These are phyloP conservation scores for Manacus vitellinus DNA, from an alignment of 2,113 vertebrate species.

Conservation along the genomic window DNA sequence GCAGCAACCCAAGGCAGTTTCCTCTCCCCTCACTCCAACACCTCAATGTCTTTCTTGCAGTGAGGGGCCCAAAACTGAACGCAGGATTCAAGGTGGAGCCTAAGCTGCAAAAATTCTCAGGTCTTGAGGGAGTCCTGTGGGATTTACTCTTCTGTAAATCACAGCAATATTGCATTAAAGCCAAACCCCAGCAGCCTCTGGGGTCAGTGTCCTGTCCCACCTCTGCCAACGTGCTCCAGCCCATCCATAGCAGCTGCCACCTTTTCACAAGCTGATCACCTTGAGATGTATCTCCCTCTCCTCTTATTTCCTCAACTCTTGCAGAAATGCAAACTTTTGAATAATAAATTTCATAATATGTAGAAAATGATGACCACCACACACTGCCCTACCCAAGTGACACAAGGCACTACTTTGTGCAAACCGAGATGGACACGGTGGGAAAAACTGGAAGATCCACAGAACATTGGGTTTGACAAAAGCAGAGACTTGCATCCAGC, in stretches of 20 bases:
- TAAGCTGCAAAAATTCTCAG: not conserved
- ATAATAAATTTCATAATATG: rapidly evolving
- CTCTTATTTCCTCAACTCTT: not conserved
- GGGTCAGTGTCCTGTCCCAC: not conserved
- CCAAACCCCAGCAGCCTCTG: not conserved
- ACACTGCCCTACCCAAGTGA: not conserved
- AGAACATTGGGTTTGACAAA: not conserved
- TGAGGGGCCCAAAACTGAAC: not conserved
- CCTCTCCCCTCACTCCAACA: not conserved
- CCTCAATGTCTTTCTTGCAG: rapidly evolving
- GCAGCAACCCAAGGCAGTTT: rapidly evolving
- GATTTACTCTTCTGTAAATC: not conserved
- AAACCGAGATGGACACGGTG: rapidly evolving
- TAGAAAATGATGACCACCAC: not conserved
- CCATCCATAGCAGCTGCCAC: rapidly evolving
- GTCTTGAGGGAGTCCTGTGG: rapidly evolving
- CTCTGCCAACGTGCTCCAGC: rapidly evolving
- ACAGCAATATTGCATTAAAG: not conserved
- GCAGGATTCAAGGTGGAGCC: not conserved
- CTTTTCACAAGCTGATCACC: not conserved
- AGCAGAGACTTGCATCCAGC: not conserved
- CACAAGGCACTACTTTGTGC: rapidly evolving
- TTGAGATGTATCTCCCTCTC: rapidly evolving
- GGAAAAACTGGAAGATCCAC: rapidly evolving
- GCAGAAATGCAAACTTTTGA: rapidly evolving